A percentile compares a stretch with the other conserved stretches of the same genome.
These are phyloP conservation scores for Pangasius krempfi DNA, from an alignment of 2,797 vertebrate genomes.

Conservation along the genomic window DNA sequence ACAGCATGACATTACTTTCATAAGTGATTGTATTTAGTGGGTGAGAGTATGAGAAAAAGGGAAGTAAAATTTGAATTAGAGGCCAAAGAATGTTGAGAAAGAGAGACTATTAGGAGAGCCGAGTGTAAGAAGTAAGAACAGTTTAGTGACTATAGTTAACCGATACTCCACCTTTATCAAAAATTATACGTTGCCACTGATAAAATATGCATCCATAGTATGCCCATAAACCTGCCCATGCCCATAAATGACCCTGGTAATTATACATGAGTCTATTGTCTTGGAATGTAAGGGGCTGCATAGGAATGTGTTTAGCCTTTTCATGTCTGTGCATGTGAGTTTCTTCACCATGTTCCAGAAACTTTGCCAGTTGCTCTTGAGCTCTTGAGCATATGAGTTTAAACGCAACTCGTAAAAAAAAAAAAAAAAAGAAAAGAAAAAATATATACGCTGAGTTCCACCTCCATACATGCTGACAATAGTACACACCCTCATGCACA, in stretches of 20 bases:
- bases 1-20: not conserved
- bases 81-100: not conserved
- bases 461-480: not conserved
- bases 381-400: slow-evolving; percentile 7
- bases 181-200: not conserved
- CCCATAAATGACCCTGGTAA: not conserved
- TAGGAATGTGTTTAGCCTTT: not conserved
- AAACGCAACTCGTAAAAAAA: not conserved
- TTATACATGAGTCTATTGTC: not conserved
- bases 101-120: not conserved
- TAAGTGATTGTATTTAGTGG: not conserved
- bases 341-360: slow-evolving; percentile 7
- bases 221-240: no score
- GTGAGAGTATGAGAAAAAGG: not conserved
- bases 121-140: not conserved
- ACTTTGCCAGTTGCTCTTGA: slow-evolving; percentile 5
- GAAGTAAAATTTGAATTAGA: no score
- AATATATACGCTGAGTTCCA: not conserved
- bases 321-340: slow-evolving; percentile 39
- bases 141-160: not conserved
- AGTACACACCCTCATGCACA: slow-evolving; percentile 9
- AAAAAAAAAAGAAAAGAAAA: not conserved
- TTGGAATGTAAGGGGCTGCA: slow-evolving; percentile 35
- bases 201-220: not conserved
- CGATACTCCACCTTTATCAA: not conserved